Conservation (phyloP, 1,140 invertebrate species). For the Mactra quadrangularis region DNA sequence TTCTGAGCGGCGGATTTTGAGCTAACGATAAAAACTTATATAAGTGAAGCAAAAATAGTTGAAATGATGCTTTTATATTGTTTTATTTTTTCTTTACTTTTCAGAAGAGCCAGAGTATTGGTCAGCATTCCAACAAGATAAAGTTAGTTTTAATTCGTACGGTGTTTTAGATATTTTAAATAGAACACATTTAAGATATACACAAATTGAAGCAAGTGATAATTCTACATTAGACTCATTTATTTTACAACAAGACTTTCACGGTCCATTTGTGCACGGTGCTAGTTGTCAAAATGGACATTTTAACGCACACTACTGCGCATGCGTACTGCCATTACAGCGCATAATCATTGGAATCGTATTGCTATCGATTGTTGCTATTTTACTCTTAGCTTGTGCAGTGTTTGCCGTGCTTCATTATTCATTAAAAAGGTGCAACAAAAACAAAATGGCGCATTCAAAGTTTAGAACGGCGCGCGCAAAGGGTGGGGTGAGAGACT, state of each 20-base stretch:
- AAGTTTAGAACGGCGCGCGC: too few species aligned
- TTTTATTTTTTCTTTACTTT: neutral
- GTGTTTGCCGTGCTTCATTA: too few species aligned
- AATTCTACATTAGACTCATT: conserved; percentile 59
- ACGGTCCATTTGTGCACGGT: conserved; percentile 61
- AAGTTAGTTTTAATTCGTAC: conserved; percentile 92
- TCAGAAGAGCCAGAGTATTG: conserved; percentile 83
- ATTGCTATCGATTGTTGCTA: too few species aligned
- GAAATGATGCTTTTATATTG: conserved; percentile 73
- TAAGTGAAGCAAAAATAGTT: neutral
- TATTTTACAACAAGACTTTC: conserved; percentile 65
- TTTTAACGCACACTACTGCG: too few species aligned
- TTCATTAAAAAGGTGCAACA: too few species aligned
- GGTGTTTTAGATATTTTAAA: conserved; percentile 92
- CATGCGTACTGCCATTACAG: too few species aligned
- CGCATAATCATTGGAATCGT: too few species aligned
- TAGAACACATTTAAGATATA: conserved; percentile 92
- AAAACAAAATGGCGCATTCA: too few species aligned
- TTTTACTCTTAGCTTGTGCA: too few species aligned
- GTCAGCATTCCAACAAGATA: conserved; percentile 91
- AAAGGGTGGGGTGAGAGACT: too few species aligned
- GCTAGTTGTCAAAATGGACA: too few species aligned
- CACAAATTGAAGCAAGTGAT: conserved; percentile 91
- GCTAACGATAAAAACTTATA: neutral
- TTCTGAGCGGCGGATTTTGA: neutral